Conservation (phyloP, 2,797 vertebrate genomes). For the Hemitrygon akajei region DNA sequence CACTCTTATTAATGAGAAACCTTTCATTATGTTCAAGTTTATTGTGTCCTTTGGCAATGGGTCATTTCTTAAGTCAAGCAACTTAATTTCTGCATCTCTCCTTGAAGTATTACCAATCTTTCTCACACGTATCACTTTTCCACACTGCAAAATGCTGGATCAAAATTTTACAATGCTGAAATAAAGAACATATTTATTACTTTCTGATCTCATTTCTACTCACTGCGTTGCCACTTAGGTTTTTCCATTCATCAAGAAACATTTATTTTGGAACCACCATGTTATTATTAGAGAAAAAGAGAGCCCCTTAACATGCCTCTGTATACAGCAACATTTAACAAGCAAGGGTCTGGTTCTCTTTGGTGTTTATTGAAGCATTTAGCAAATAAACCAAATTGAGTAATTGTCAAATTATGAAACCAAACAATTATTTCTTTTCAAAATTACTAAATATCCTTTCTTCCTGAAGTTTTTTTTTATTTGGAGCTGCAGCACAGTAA, state of each 20-base stretch:
- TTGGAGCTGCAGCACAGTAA: too few species aligned
- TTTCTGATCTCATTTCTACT: background rate
- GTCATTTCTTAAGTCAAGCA: background rate
- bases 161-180: background rate
- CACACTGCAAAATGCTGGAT: background rate
- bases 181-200: background rate
- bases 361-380: background rate
- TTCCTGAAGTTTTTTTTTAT: background rate
- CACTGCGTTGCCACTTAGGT: background rate
- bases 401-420: background rate
- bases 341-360: background rate
- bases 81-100: background rate
- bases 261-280: background rate
- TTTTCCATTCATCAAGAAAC: background rate
- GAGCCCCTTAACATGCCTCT: background rate
- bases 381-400: background rate
- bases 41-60: background rate
- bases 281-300: background rate
- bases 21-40: slow-evolving; percentile 13
- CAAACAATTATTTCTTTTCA: background rate
- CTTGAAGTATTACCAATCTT: slow-evolving; percentile 8
- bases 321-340: background rate
- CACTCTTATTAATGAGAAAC: slow-evolving; percentile 22
- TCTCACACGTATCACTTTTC: background rate
- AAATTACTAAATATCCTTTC: background rate